A percentile compares a stretch with the other conserved stretches of the same genome.
These are phyloP conservation scores for Spinibarbus caldwelli DNA, from an alignment of 2,797 vertebrate genomes.

Conservation along the genomic window DNA sequence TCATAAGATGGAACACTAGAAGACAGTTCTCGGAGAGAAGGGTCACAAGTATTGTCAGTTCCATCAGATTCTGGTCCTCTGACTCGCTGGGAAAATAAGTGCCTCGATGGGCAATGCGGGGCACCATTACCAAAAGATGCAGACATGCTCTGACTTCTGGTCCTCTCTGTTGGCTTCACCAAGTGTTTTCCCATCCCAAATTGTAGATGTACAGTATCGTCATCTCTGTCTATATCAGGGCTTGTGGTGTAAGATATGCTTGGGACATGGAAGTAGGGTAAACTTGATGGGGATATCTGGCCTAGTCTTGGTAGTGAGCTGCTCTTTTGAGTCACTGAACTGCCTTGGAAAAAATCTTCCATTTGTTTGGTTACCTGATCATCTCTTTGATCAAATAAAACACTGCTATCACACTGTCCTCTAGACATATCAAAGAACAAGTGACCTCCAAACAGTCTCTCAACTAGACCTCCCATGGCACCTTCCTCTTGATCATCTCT, in stretches of 20 bases:
- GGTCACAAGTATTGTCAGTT: slow-evolving; percentile 10
- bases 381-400: slow-evolving; percentile 4
- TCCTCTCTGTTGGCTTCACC: slow-evolving; percentile 28
- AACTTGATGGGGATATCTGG: slow-evolving; percentile 67
- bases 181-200: slow-evolving; percentile 11
- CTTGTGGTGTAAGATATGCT: slow-evolving; percentile 48
- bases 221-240: slow-evolving; percentile 31
- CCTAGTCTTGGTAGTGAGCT: slow-evolving; percentile 65
- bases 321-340: slow-evolving; percentile 35
- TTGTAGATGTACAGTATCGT: slow-evolving; percentile 25
- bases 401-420: slow-evolving; percentile 4
- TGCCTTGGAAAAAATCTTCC: slow-evolving; percentile 21
- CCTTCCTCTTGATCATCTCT: slow-evolving; percentile 67
- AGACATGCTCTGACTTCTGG: slow-evolving; percentile 53
- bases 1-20: slow-evolving; percentile 55
- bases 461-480: slow-evolving; percentile 34
- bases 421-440: background rate
- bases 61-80: slow-evolving; percentile 16
- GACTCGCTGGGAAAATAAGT: background rate
- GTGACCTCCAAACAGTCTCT: slow-evolving; percentile 43
- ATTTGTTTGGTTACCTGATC: slow-evolving; percentile 23
- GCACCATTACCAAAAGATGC: slow-evolving; percentile 18
- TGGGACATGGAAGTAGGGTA: slow-evolving; percentile 56
- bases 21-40: slow-evolving; percentile 54
- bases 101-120: background rate